A percentile compares a stretch with the other conserved stretches of the same genome.
Conservation (phyloP, 2,113 vertebrate genomes). For the Apodemus speciosus region DNA sequence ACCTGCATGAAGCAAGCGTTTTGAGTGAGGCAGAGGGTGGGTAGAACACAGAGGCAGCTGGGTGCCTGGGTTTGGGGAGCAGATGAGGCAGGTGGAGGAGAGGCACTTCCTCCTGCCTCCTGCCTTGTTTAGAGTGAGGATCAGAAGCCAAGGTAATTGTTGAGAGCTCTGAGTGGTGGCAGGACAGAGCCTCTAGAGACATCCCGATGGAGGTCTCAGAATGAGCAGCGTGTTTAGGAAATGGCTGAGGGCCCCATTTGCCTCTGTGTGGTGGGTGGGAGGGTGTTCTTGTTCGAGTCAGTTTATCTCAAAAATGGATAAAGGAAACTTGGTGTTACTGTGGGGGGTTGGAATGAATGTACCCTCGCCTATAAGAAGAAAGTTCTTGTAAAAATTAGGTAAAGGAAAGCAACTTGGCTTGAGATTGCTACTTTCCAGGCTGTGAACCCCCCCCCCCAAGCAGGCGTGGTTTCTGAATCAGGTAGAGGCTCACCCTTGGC, state of each 20-base stretch:
- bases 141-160: neutral
- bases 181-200: neutral
- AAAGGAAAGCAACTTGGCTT: neutral
- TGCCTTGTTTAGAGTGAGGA: neutral
- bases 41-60: neutral
- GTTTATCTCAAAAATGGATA: neutral
- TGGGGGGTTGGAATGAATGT: neutral
- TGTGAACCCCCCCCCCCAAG: too few relatives aligned
- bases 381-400: conserved; percentile 4
- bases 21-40: neutral
- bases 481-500: neutral
- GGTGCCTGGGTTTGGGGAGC: neutral
- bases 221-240: neutral
- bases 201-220: neutral
- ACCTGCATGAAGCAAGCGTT: neutral
- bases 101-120: neutral
- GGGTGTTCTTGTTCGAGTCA: neutral
- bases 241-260: neutral
- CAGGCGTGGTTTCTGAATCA: neutral
- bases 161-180: neutral
- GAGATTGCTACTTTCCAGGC: neutral
- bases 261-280: neutral
- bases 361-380: neutral
- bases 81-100: neutral
- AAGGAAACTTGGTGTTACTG: neutral